Base-by-base conservation (phyloP, 2,888 invertebrate genomes). In the Microchrysa polita region DNA sequence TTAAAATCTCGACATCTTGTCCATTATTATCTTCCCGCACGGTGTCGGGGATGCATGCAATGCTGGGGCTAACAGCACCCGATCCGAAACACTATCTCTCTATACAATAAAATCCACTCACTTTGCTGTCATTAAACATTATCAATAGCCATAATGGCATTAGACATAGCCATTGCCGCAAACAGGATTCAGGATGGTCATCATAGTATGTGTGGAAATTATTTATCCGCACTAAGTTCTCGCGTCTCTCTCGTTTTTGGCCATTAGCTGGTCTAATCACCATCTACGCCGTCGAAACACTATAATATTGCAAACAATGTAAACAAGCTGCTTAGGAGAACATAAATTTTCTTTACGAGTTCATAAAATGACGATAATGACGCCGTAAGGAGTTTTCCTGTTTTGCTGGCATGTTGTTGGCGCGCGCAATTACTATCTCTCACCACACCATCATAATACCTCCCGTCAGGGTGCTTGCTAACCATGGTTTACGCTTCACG, bases 281-380 rank as follows among this genome's bases (percentile, higher is more conserved):
- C 69, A 34, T 67, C 69, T n/a, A n/a, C n/a, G n/a, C n/a, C n/a
- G n/a, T 34, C 61, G 60, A 60, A 67, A 71, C 67, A 76, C 71
- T 65, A 34, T 34, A n/a, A n/a, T n/a, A 73, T 73, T 27, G 40
- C 69, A 63, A 69, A 69, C 74, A 75, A 74, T 74, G 75, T 73
- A 74, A 75, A 74, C 74, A 76, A 76, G 74, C 74, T 76, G 75
- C 75, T 76, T 76, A 76, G 74, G 73, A 73, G 73, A 48, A 74
- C 75, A 76, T 76, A 76, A 76, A 76, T 76, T 76, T 76, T 40
- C 69, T 76, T 74, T 76, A 76, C 71, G 75, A 76, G 75, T 74
- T 74, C 72, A 76, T 76, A 74, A 76, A 76, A 76, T 73, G 75
- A 76, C 74, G 73, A 76, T 76, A 76, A 76, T 73, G 74, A 76